phyloP scores from a whole-genome alignment of 2,113 vertebrate species.

The Oryzias melastigma region DNA sequence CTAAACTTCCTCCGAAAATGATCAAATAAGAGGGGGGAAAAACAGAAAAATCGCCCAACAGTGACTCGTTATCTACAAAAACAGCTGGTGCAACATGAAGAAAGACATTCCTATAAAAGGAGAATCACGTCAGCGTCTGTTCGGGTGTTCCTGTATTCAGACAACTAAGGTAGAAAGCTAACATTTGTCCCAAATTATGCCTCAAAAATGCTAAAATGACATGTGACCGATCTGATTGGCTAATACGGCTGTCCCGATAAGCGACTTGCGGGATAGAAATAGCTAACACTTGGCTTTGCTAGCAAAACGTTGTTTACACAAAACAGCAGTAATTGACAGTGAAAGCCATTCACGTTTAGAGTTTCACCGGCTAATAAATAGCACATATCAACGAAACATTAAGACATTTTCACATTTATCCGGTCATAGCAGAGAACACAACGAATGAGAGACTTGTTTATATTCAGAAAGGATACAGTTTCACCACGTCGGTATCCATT shows the following conservation, averaged over 20 bases:
- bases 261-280: constrained; percentile 55
- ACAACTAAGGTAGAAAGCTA: constrained; percentile 17
- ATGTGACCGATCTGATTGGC: constrained; percentile 24
- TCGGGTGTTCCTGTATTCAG: constrained; percentile 23
- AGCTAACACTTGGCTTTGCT: constrained; percentile 69
- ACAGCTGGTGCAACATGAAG: constrained; percentile 33
- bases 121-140: constrained; percentile 29
- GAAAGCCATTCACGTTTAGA: constrained; percentile 22
- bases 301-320: constrained; percentile 74
- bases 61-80: constrained; percentile 15
- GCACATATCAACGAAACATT: constrained; percentile 15
- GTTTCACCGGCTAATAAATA: constrained; percentile 6
- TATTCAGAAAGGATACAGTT: constrained; percentile 94
- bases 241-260: constrained; percentile 47
- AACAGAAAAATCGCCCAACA: constrained; percentile 31
- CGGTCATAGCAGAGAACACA: constrained; percentile 19
- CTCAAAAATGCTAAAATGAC: constrained; percentile 20
- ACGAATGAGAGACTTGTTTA: constrained; percentile 59
- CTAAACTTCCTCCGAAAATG: constrained; percentile 11
- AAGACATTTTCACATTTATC: constrained; percentile 13
- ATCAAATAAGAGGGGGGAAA: not conserved
- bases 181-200: constrained; percentile 1
- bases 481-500: constrained; percentile 99
- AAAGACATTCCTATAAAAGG: constrained; percentile 29
- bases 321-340: constrained; percentile 62